Evolutionary conservation across 2,888 invertebrate species (phyloP), one percentile per base, ranked within the genome.

Genomic region (Chydorus sphaericus): DNA sequence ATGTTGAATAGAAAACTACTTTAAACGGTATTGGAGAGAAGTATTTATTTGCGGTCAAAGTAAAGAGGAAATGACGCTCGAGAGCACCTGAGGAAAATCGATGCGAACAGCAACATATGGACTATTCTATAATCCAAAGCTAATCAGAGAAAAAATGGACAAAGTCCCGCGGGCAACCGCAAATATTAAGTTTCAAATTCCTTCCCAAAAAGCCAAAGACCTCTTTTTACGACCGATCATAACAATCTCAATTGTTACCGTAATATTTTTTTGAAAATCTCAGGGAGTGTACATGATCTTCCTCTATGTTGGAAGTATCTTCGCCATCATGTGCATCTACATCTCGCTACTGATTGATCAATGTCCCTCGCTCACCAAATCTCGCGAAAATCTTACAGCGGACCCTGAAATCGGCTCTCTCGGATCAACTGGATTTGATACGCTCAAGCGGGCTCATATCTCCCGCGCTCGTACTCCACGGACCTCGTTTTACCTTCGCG

Each of bases 241-340:
- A 1, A 29, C n/a, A n/a, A 28, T n/a, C 14, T 30, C n/a, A 11
- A n/a, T 14, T 18, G 2, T 30, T 51, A n/a, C 23, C 18, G 11
- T 3, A 2, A n/a, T 14, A 30, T 51, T 20, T 30, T 51, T 39
- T 18, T 36, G 14, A 18, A 14, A 48, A 48, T 48, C 58, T 5
- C 67, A 74, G 74, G 73, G 74, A 14, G 65, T 74, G 53, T 73
- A 73, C 61, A 66, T 75, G 60, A 72, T 75, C 70, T 76, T 74
- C 62, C 68, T 76, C 38, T 73, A 75, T 66, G 71, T 75, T 54
- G 75, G 74, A 3, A 73, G 74, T 59, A 73, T 75, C 59, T 69
- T 73, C 3, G 74, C 75, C 57, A 74, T 76, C 61, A 71, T 76
- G 62, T 71, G 73, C 62, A 75, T 75, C 62, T 76, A 76, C 66